Evolutionary conservation across 64 coral and sea anemone species (phyloP), one percentile per base, ranked within the genome.

Genomic region (Actinia equina): DNA sequence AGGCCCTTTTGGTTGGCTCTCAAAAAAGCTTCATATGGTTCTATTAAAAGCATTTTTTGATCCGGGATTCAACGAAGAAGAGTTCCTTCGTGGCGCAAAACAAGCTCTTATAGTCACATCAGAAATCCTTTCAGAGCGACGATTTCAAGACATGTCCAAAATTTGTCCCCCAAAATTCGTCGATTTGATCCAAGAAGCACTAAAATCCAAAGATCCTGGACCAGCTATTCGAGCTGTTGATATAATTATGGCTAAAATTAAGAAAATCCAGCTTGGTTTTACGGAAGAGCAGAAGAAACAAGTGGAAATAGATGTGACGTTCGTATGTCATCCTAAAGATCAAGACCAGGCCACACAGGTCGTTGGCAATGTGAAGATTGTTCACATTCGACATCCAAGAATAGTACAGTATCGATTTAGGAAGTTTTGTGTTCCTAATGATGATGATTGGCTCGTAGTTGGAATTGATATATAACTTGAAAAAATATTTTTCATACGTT

Each of bases 361-460:
- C 57, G 45, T 97, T 52, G 91, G 91, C 41, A 97, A 97, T 80
- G 91, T 97, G 19, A 97, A 87, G 63, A 90, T 97, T 44, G 87
- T 90, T 80, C 56, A 76, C 22, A 56, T 93, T 22, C 79, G 58
- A 52, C 74, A 83, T 60, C 91, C 91, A 43, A 91, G 58, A 51
- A 89, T 93, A 20, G 82, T 84, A 26, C 77, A 88, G 43, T 97
- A 93, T 84, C 89, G 88, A 17, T 97, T 97, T 44, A 89, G 94
- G 64, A 97, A 90, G 61, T 63, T 80, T 56, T 55, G 86, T 61
- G 58, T 87, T 0, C 82, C 89, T 63, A 84, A 79, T 23, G 82
- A 89, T 63, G 94, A 82, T 59, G 79, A 78, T 44, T 97, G 94
- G 94, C 89, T 93, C 26, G 88, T 97, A 51, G 89, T 80, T 37